A percentile compares a stretch with the other conserved stretches of the same genome.
Conservation (phyloP, 2,113 vertebrate genomes). For the Axis porcinus region DNA sequence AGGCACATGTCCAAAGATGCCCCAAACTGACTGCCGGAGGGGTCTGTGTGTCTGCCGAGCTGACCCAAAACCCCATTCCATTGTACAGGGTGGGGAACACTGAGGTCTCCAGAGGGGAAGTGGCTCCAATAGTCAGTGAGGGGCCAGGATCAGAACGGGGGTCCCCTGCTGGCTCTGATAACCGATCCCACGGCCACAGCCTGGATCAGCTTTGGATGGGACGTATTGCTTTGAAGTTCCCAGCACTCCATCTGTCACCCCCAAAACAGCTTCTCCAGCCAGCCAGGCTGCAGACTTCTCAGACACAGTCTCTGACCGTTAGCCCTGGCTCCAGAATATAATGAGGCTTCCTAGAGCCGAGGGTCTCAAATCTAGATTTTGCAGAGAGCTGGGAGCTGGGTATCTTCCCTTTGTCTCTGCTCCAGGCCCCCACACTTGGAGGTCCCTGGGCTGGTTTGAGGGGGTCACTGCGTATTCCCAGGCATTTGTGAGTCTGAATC, state of each 20-base stretch:
- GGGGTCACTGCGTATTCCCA: not conserved
- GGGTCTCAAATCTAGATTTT: not conserved
- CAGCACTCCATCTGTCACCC: not conserved
- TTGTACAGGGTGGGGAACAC: not conserved
- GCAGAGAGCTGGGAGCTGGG: not conserved
- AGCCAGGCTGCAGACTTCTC: not conserved
- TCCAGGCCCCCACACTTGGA: not conserved
- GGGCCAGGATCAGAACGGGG: not conserved
- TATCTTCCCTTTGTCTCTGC: rapidly evolving
- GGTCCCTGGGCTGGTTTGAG: not conserved
- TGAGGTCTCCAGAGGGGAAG: not conserved
- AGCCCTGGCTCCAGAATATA: not conserved
- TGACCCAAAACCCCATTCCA: no score
- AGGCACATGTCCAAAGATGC: not conserved
- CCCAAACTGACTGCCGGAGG: not conserved
- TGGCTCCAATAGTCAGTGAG: not conserved
- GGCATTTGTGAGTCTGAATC: not conserved
- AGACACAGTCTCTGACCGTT: not conserved
- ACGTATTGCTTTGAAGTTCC: not conserved
- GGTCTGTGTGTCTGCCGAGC: not conserved
- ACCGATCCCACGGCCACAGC: not conserved
- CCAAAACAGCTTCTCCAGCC: not conserved
- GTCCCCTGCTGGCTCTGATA: not conserved
- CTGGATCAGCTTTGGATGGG: not conserved
- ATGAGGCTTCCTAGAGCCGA: not conserved